Evolutionary conservation across 2,888 invertebrate species (phyloP).

Genomic region (Lasioglossum figueresi): DNA sequence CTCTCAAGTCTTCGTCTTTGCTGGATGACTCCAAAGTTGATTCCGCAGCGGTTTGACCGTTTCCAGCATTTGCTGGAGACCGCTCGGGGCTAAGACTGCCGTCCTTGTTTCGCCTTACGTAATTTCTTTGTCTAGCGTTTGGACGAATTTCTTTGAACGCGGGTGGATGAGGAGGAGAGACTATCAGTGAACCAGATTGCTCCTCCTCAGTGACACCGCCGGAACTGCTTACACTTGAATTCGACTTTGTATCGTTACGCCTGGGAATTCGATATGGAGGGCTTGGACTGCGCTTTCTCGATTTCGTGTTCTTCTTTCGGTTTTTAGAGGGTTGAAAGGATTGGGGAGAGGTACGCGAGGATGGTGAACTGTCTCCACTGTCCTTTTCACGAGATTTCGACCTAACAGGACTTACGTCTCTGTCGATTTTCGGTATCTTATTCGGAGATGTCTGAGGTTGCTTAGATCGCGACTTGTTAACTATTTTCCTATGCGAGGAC

Average conservation of each 20-base stretch:
- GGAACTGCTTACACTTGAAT: slow-evolving; percentile 71
- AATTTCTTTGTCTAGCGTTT: slow-evolving; percentile 85
- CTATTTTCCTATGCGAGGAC: slow-evolving; percentile 81
- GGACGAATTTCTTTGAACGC: slow-evolving; percentile 81
- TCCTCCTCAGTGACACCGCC: slow-evolving; percentile 82
- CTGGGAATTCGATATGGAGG: slow-evolving; percentile 81
- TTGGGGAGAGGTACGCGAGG: slow-evolving; percentile 76
- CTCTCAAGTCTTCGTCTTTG: slow-evolving; percentile 82
- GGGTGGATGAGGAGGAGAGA: slow-evolving; percentile 81
- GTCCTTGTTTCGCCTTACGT: slow-evolving; percentile 88
- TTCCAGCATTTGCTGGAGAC: slow-evolving; percentile 66
- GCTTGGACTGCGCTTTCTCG: slow-evolving; percentile 80
- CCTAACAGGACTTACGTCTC: slow-evolving; percentile 77
- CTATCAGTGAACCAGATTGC: slow-evolving; percentile 82
- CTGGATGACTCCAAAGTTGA: slow-evolving; percentile 75
- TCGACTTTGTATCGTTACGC: slow-evolving; percentile 76
- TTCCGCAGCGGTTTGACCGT: slow-evolving; percentile 63
- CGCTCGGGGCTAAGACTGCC: slow-evolving; percentile 86
- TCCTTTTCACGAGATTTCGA: slow-evolving; percentile 80
- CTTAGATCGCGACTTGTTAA: slow-evolving; percentile 80
- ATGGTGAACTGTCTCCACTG: slow-evolving; percentile 74
- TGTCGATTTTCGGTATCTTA: slow-evolving; percentile 79
- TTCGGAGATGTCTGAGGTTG: slow-evolving; percentile 75
- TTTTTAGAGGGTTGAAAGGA: slow-evolving; percentile 84
- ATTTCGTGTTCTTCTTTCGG: slow-evolving; percentile 78